Base-by-base conservation (phyloP, 2,113 vertebrate genomes). In the Menidia beryllina region DNA sequence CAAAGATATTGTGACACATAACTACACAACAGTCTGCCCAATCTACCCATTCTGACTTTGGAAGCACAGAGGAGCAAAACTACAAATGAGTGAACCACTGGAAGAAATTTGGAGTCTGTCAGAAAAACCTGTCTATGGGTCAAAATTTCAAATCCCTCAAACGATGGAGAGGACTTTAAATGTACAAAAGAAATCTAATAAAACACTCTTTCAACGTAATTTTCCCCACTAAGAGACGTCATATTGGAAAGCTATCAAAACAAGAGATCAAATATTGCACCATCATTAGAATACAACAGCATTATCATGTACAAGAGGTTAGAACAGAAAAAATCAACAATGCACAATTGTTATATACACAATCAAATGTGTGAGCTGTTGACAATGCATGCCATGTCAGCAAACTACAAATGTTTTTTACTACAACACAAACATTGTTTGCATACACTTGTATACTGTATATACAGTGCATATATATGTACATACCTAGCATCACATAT, bases 231-330 rank as follows among this genome's bases (percentile, higher is more conserved):
- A 57, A 86, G 74, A 84, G 86, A 86, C 58, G 71, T 69, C 58
- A 69, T 66, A 79, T 91, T 58, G 60, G 73, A 92, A 87, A 92
- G 68, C 86, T 87, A 93, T 93, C 80, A 90, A 93, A 92, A 93
- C 80, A 76, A 86, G 77, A 91, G 91, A 89, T 89, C 75, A 90
- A 91, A 92, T 93, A 94, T 93, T 93, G 93, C 93, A 94, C 92
- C 91, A 88, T 91, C 87, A 87, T 91, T 75, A 82, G 73, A 91
- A 84, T 87, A 93, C 89, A 85, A 91, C 88, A 93, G 83, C 81
- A 88, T 89, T 62, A 83, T 91, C 86, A 83, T 86, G 74, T 89
- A 91, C 86, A 91, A 86, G 69, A 77, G 72, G 83, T 89, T 82
- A 81, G 63, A 86, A 86, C 75, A 43, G n/a, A n/a, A n/a, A n/a